A percentile compares a stretch with the other conserved stretches of the same genome.
Conservation (phyloP, 2,797 vertebrate genomes). For the Lates japonicus region DNA sequence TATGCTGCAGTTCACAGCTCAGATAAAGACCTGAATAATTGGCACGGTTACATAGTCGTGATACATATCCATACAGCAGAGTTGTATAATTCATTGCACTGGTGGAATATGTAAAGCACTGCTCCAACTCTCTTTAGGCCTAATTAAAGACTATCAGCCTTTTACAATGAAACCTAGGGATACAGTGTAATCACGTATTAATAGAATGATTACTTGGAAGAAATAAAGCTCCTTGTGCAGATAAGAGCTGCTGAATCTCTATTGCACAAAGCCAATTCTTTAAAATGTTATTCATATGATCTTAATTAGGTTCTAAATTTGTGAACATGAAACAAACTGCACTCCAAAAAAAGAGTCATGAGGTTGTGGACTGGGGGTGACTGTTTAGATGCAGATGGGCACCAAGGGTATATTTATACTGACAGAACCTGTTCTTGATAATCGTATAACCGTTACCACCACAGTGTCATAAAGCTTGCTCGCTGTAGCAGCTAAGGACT, state of each 20-base stretch:
- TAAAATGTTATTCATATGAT: slow-evolving; percentile 60
- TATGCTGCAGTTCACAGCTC: slow-evolving; percentile 67
- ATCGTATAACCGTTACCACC: slow-evolving; percentile 6
- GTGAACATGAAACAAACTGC: slow-evolving; percentile 19
- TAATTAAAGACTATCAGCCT: slow-evolving; percentile 82
- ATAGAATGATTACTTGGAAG: slow-evolving; percentile 82
- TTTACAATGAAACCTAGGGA: slow-evolving; percentile 77
- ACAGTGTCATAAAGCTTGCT: slow-evolving; percentile 4
- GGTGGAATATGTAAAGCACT: slow-evolving; percentile 74
- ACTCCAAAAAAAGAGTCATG: slow-evolving; percentile 9
- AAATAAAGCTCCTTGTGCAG: slow-evolving; percentile 72
- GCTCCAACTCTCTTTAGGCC: slow-evolving; percentile 81
- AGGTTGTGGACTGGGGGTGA: background rate
- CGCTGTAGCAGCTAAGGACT: background rate
- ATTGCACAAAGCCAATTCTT: slow-evolving; percentile 52
- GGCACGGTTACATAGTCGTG: slow-evolving; percentile 71
- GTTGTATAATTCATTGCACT: slow-evolving; percentile 79
- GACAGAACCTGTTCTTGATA: background rate
- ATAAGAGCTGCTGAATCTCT: slow-evolving; percentile 68
- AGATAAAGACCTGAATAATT: slow-evolving; percentile 74
- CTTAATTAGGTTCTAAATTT: slow-evolving; percentile 51
- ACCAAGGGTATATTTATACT: slow-evolving; percentile 8
- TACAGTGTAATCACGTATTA: slow-evolving; percentile 80
- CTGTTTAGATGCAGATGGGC: slow-evolving; percentile 14
- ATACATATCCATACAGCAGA: slow-evolving; percentile 56